A percentile compares a stretch with the other conserved stretches of the same genome.
Evolutionary conservation across 2,888 invertebrate species (phyloP).

Genomic region (Smittia aterrima): DNA sequence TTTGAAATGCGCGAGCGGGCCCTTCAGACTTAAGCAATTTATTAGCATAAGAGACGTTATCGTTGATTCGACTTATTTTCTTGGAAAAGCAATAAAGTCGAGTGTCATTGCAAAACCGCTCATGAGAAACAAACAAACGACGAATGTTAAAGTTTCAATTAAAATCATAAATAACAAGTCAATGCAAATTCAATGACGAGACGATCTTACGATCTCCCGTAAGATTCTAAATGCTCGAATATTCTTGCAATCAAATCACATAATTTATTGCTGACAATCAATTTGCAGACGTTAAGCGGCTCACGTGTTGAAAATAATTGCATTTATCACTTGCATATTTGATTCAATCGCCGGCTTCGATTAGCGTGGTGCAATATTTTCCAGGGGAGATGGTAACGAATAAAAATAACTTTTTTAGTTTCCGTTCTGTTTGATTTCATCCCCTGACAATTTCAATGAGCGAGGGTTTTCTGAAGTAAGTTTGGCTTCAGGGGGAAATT

Average conservation of each 20-base stretch:
- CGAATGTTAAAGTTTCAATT: slow-evolving; percentile 8
- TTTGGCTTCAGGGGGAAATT: too few relatives aligned
- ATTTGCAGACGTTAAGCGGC: neutral
- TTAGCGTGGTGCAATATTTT: too few relatives aligned
- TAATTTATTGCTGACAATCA: neutral
- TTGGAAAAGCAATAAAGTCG: slow-evolving; percentile 32
- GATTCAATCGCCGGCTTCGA: too few relatives aligned
- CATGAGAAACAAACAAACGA: slow-evolving; percentile 21
- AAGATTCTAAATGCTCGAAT: neutral
- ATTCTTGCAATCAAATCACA: neutral
- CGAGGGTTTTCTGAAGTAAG: too few relatives aligned
- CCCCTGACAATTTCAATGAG: too few relatives aligned
- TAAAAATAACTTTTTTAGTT: too few relatives aligned
- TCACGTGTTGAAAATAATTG: neutral
- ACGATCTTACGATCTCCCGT: neutral
- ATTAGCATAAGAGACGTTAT: slow-evolving; percentile 30
- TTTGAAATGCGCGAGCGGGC: neutral
- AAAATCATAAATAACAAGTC: slow-evolving; percentile 35
- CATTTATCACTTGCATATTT: neutral
- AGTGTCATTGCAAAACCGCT: neutral
- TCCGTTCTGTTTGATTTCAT: too few relatives aligned
- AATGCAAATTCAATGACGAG: neutral
- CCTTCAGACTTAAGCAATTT: neutral
- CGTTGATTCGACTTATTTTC: too few relatives aligned
- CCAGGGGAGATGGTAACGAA: too few relatives aligned